Percentiles rank a stretch among this genome's conserved stretches.
These are phyloP conservation scores for Macroglossus sobrinus DNA, from an alignment of 2,113 vertebrate species.

Conservation along the genomic window DNA sequence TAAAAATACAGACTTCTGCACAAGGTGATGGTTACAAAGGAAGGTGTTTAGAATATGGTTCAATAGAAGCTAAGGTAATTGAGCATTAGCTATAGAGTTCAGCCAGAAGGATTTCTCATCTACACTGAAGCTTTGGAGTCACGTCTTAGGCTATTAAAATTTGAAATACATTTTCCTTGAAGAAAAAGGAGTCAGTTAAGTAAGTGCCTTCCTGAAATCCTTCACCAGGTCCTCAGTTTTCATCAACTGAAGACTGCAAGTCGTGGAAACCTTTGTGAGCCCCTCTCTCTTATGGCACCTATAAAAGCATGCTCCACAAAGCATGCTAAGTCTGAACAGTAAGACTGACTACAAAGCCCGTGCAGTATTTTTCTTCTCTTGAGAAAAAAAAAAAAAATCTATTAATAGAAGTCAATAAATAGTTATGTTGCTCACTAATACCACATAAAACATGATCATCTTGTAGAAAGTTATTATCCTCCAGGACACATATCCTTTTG, in stretches of 20 bases:
- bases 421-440: neutral
- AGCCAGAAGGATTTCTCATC: slow-evolving; percentile 41
- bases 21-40: slow-evolving; percentile 66
- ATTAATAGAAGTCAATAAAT: neutral
- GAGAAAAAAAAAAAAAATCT: neutral
- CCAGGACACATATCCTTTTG: neutral
- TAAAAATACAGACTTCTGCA: slow-evolving; percentile 70
- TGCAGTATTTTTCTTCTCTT: neutral
- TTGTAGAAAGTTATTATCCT: neutral
- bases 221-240: slow-evolving; percentile 14
- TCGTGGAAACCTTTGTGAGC: neutral
- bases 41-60: slow-evolving; percentile 65
- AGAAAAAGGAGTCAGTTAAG: slow-evolving; percentile 43
- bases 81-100: slow-evolving; percentile 40
- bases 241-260: slow-evolving; percentile 29
- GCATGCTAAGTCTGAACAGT: neutral
- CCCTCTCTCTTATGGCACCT: neutral
- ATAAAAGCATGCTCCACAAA: neutral
- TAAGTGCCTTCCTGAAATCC: slow-evolving; percentile 36
- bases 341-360: neutral
- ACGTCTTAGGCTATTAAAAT: slow-evolving; percentile 38
- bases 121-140: slow-evolving; percentile 29
- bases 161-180: slow-evolving; percentile 37
- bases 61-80: slow-evolving; percentile 51
- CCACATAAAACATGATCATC: neutral